Base-by-base conservation (phyloP, 2,113 vertebrate genomes). In the Tenrec ecaudatus region DNA sequence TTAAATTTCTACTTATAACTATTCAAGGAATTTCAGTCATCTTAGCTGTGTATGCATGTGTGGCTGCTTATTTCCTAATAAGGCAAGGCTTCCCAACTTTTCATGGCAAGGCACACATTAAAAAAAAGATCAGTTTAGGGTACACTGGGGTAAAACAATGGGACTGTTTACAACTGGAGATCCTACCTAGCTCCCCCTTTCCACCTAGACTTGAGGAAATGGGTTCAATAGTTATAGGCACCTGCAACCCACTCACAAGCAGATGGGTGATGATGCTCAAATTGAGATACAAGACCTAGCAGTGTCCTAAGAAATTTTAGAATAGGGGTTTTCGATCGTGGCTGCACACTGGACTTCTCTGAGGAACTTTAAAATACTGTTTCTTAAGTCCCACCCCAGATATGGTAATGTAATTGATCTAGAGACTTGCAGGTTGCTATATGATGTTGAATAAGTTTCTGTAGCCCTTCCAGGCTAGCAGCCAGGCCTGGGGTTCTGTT, bases 21-120 rank as follows among this genome's bases (percentile, higher is more conserved):
- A 33, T 73, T 68, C 40, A 57, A 91, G 83, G 64, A 85, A 81
- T 89, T 89, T 78, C n/a, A 68, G 5, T 85, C 80, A 83, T 16
- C 43, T 84, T 36, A 60, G 68, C 5, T 75, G 19, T 19, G 77
- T 86, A 86, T 94, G 58, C 17, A 25, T 89, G 43, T 47, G 43
- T 47, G 43, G 43, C 43, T 47, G 43, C 62, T 89, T 36, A 57
- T 86, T 78, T 89, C 15, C 69, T 58, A 47, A 47, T 47, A 82
- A 79, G n/a, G 82, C n/a, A 36, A 8, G 27, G 87, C 68, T 88
- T 86, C 68, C 69, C 29, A 64, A 22, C 16, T 2, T 27, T 88
- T 87, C 27, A 19, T 25, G 25, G 57, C 82, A 66, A 66, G 68
- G 57, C 53, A 43, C 57, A 82, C 9, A 0, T 36, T 68, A n/a